These are phyloP conservation scores for Myotis davidii DNA, from an alignment of 2,113 vertebrate species.

Conservation along the genomic window DNA sequence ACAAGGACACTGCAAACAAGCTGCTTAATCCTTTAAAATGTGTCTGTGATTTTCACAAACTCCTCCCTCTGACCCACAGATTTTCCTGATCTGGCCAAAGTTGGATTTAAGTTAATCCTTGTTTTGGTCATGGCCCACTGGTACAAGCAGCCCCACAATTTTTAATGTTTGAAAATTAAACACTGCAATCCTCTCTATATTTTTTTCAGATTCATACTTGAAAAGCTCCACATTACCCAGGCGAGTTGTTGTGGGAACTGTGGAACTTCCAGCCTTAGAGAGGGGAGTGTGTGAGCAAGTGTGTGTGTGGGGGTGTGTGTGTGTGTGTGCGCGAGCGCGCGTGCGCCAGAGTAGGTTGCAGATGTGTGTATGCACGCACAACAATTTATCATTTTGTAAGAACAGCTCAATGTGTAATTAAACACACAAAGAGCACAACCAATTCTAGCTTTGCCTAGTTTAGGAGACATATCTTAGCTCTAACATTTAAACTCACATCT, in stretches of 20 bases:
- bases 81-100: constrained; percentile 58
- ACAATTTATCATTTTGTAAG: not conserved
- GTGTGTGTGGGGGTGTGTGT: not conserved
- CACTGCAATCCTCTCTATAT: constrained; percentile 33
- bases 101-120: constrained; percentile 72
- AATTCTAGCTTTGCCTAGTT: not conserved
- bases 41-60: constrained; percentile 43
- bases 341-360: not conserved
- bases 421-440: not conserved
- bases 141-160: constrained; percentile 51
- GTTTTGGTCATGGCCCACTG: constrained; percentile 59
- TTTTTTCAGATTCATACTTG: constrained; percentile 51
- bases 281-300: not conserved
- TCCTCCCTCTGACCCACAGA: constrained; percentile 43
- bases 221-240: constrained; percentile 29
- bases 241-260: not conserved
- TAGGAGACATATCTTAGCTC: not conserved
- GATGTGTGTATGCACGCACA: not conserved
- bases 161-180: constrained; percentile 72
- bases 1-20: not conserved
- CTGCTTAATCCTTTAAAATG: constrained; percentile 55
- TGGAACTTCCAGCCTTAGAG: not conserved
- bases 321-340: not conserved
- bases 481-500: not conserved
- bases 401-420: constrained; percentile 11